Conservation (phyloP, 2,888 invertebrate species). For the Lasioglossum leucozonium region DNA sequence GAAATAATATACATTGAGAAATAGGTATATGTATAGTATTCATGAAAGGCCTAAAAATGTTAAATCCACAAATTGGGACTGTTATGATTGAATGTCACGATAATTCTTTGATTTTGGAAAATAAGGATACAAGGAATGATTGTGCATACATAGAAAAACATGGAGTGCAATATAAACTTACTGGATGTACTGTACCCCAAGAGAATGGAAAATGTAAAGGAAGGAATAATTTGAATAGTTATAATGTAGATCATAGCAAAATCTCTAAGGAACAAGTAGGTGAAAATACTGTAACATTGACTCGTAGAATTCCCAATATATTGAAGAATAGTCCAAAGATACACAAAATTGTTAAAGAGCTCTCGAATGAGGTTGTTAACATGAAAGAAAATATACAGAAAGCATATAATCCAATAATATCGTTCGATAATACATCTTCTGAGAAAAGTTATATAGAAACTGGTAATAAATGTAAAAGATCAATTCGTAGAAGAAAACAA, state of each 20-base stretch:
- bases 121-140: neutral
- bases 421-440: neutral
- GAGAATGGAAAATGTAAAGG: neutral
- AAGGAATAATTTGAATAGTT: neutral
- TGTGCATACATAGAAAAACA: neutral
- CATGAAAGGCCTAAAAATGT: neutral
- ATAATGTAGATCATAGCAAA: neutral
- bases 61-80: neutral
- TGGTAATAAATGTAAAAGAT: conserved; percentile 10
- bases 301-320: conserved; percentile 62
- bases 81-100: neutral
- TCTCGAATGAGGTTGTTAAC: neutral
- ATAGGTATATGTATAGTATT: neutral
- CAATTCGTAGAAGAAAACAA: conserved; percentile 54
- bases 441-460: conserved; percentile 5
- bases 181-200: neutral
- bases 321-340: conserved; percentile 47
- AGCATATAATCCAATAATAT: neutral
- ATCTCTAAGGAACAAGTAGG: neutral
- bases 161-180: neutral
- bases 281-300: neutral
- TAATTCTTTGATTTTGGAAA: neutral
- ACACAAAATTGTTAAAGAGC: neutral
- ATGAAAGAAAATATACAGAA: neutral
- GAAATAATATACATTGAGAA: conserved; percentile 6